These are phyloP conservation scores for Pipra filicauda DNA, from an alignment of 2,113 vertebrate genomes.

Conservation along the genomic window DNA sequence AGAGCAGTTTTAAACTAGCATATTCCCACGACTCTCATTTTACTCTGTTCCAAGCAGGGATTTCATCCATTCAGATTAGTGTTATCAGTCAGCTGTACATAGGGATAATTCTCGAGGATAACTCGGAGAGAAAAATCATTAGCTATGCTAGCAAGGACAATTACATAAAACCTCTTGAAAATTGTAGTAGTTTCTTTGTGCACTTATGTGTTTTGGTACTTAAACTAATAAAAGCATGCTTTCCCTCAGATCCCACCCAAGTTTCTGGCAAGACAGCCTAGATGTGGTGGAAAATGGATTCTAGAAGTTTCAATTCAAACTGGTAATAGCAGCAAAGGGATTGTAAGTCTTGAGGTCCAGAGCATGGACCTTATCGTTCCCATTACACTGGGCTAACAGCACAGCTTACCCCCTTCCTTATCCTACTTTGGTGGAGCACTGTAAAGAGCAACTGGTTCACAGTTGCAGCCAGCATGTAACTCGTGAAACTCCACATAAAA, in stretches of 20 bases:
- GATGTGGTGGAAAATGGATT: background rate
- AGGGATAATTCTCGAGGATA: background rate
- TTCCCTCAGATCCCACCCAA: background rate
- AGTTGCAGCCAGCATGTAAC: background rate
- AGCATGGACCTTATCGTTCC: background rate
- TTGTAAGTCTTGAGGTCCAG: background rate
- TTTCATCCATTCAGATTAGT: background rate
- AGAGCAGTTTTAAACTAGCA: background rate
- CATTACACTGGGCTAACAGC: background rate
- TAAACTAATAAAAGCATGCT: background rate
- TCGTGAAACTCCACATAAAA: background rate
- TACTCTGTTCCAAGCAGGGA: background rate
- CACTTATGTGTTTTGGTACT: background rate
- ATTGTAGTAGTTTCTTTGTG: background rate
- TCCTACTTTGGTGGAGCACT: background rate
- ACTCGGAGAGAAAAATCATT: background rate
- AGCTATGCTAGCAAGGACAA: background rate
- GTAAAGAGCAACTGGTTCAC: background rate
- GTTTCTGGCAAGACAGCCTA: background rate
- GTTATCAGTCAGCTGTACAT: background rate
- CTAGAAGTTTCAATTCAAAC: background rate
- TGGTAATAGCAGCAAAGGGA: background rate
- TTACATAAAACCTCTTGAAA: background rate
- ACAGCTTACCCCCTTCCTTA: background rate
- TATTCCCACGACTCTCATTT: background rate